Conservation (phyloP, 1,140 invertebrate species). For the Philotrypesis tridentata region DNA sequence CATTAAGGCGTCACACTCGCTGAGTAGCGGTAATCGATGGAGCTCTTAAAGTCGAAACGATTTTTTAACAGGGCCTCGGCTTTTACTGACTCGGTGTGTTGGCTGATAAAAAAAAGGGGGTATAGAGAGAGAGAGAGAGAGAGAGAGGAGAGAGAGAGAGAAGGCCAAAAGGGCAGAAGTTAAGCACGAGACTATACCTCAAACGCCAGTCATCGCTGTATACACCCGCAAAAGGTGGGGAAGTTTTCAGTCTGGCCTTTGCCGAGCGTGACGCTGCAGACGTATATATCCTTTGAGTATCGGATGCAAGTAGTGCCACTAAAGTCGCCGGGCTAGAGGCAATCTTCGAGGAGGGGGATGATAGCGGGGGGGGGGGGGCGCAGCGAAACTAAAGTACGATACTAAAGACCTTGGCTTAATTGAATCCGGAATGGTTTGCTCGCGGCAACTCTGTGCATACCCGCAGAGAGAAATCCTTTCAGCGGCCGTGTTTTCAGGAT, state of each 20-base stretch:
- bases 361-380: slow-evolving; percentile 1
- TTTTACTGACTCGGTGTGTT: not conserved
- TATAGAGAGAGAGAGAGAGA: no score
- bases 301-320: not conserved
- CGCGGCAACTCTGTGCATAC: not conserved
- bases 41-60: not conserved
- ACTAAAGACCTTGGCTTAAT: slow-evolving; percentile 36
- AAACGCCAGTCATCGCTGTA: not conserved
- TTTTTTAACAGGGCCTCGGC: not conserved
- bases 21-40: not conserved
- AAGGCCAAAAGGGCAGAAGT: not conserved
- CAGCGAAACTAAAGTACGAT: slow-evolving; percentile 12
- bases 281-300: not conserved
- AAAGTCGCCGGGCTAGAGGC: slow-evolving; percentile 27
- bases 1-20: not conserved
- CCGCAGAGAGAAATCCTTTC: not conserved
- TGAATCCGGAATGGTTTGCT: slow-evolving; percentile 32
- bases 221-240: not conserved
- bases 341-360: slow-evolving; percentile 30
- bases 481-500: not conserved
- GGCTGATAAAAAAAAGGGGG: no score
- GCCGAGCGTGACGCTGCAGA: not conserved
- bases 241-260: not conserved
- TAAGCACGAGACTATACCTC: not conserved
- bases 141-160: no score